Evolutionary conservation across 2,113 vertebrate genomes (phyloP), one percentile per base, ranked within the genome.

Genomic region (Mustelus asterias): DNA sequence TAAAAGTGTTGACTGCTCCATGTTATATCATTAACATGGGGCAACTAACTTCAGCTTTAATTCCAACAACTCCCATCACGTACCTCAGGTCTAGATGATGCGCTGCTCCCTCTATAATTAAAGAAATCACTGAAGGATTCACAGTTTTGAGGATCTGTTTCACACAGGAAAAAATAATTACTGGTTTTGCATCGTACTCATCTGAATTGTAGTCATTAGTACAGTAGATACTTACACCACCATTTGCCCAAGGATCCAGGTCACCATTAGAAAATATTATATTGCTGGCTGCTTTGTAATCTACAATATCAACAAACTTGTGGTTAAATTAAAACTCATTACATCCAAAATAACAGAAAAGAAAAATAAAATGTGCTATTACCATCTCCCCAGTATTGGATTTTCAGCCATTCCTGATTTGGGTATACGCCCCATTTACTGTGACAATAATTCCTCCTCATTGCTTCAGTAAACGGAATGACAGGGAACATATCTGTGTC

Each of bases 231-330:
- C 98, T 98, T 97, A 99, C 99, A 97, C 99, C 99, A 7, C 99
- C 99, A 1, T 99, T 98, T 6, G 99, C 98, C 99, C 99, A 99
- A 0, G 99, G 99, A 97, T 99, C 99, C 97, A 99, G 97, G 96
- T 99, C 98, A 58, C 99, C 99, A 0, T 99, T 99, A 93, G 99
- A 99, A 97, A 99, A 99, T 95, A 99, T 98, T 0, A 99, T 99
- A 97, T 99, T 99, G 97, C 98, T 99, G 96, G 98, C 97, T 0
- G 98, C 97, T 85, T 96, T 97, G 96, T 99, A 97, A 69, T 98
- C 99, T 99, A 97, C 93, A 97, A 96, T n/a, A 33, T 58, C 18
- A n/a, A 72, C 37, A 72, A 54, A 33, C 3, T 48, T 14, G 22
- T 90, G 24, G 94, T 72, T 72, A 72, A 8, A 54, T 54, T 33